A percentile compares a stretch with the other conserved stretches of the same genome.
Conservation (phyloP, 1,140 invertebrate species). For the Doryteuthis pealeii region DNA sequence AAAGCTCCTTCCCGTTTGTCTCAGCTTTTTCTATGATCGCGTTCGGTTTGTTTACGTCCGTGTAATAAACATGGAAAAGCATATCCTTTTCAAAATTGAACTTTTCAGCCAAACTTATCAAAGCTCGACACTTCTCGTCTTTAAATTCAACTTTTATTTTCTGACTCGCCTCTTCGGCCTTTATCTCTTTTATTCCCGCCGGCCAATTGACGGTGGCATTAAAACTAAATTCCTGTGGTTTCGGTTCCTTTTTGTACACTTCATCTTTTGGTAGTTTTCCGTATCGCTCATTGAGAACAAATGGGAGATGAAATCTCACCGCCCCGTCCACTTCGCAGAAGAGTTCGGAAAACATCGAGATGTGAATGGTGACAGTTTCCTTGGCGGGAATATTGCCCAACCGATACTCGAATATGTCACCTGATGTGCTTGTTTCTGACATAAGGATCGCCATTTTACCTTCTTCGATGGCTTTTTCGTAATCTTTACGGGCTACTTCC, state of each 20-base stretch:
- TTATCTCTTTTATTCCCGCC: neutral
- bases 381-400: conserved; percentile 38
- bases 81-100: neutral
- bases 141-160: neutral
- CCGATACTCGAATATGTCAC: conserved; percentile 35
- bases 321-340: conserved; percentile 27
- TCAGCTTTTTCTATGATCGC: neutral
- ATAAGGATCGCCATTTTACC: conserved; percentile 65
- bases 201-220: neutral
- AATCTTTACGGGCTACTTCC: conserved; percentile 67
- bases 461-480: conserved; percentile 65
- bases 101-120: neutral
- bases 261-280: neutral
- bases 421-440: conserved; percentile 25
- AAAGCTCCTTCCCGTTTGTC: neutral
- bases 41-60: neutral
- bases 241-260: neutral
- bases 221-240: neutral
- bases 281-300: conserved; percentile 41
- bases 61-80: neutral
- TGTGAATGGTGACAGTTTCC: conserved; percentile 23
- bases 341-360: conserved; percentile 34
- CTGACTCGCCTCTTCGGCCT: neutral
- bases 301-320: conserved; percentile 37
- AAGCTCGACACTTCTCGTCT: neutral